Evolutionary conservation across 2,113 vertebrate genomes (phyloP).

Genomic region (Trichomycterus rosablanca): DNA sequence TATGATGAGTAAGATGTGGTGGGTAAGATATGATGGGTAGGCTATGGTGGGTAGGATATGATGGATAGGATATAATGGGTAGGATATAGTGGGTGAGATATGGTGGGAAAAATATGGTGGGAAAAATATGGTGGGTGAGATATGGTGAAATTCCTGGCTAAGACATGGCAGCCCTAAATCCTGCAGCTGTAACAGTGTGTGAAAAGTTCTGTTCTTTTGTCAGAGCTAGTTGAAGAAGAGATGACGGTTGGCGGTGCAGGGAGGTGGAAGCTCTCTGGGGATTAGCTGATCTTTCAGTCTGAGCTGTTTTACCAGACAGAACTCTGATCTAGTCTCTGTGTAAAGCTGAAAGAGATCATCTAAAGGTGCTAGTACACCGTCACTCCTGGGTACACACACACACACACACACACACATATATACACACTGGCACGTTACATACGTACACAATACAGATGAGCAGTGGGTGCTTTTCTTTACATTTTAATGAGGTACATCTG

Average conservation of each 20-base stretch:
- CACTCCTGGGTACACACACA: conserved; percentile 40
- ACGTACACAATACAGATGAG: conserved; percentile 23
- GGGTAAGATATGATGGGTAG: too few relatives aligned
- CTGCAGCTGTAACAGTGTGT: too few relatives aligned
- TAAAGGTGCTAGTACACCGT: conserved; percentile 38
- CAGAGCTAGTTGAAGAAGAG: too few relatives aligned
- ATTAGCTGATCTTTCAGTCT: conserved; percentile 42
- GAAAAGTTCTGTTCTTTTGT: too few relatives aligned
- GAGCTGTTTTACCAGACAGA: conserved; percentile 47
- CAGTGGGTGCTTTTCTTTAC: conserved; percentile 54
- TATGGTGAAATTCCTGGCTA: too few relatives aligned
- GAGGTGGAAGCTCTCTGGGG: conserved; percentile 23
- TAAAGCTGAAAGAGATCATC: conserved; percentile 45
- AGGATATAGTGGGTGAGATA: too few relatives aligned
- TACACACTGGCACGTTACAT: background rate
- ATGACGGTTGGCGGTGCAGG: background rate
- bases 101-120: too few relatives aligned
- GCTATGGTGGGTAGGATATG: too few relatives aligned
- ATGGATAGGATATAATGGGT: too few relatives aligned
- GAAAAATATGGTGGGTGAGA: too few relatives aligned
- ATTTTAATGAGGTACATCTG: background rate
- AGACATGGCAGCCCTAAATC: too few relatives aligned
- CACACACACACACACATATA: background rate
- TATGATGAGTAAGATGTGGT: too few relatives aligned
- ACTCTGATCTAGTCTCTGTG: conserved; percentile 10